These are phyloP conservation scores for Lota lota DNA, from an alignment of 2,113 vertebrate species.

Conservation along the genomic window DNA sequence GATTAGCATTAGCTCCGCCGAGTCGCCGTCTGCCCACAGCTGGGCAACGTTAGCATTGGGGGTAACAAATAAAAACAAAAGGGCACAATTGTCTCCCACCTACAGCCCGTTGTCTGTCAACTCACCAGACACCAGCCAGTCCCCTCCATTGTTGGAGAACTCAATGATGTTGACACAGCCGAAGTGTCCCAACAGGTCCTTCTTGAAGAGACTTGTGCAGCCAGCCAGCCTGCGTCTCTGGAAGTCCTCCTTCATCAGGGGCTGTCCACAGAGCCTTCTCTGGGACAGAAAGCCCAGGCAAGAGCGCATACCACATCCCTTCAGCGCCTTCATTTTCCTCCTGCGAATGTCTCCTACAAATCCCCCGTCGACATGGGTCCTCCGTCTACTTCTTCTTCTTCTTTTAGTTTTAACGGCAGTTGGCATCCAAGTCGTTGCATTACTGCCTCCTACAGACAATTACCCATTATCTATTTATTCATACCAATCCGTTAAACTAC, in stretches of 20 bases:
- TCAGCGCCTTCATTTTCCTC: constrained; percentile 80
- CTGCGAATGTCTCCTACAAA: background rate
- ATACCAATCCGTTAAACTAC: too few relatives aligned
- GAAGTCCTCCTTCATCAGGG: constrained; percentile 92
- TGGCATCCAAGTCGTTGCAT: too few relatives aligned
- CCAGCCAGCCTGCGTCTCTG: constrained; percentile 89
- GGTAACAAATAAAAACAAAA: too few relatives aligned
- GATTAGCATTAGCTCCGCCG: too few relatives aligned
- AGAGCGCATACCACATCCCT: constrained; percentile 88
- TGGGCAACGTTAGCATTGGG: too few relatives aligned
- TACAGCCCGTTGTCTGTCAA: constrained; percentile 33
- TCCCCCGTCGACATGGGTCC: constrained; percentile 12
- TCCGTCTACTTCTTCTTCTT: too few relatives aligned
- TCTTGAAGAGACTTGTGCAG: constrained; percentile 93
- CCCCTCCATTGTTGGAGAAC: constrained; percentile 97
- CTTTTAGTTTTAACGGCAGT: too few relatives aligned
- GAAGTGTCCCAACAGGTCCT: constrained; percentile 95
- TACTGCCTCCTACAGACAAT: too few relatives aligned
- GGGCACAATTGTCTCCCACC: too few relatives aligned
- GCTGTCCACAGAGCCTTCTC: constrained; percentile 85
- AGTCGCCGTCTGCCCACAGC: too few relatives aligned
- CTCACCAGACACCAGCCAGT: constrained; percentile 97
- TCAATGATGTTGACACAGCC: constrained; percentile 99
- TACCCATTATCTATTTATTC: too few relatives aligned
- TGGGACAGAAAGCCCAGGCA: constrained; percentile 94